A percentile compares a stretch with the other conserved stretches of the same genome.
Evolutionary conservation across 2,888 invertebrate genomes (phyloP).

Genomic region (Cryptocephalus moraei): DNA sequence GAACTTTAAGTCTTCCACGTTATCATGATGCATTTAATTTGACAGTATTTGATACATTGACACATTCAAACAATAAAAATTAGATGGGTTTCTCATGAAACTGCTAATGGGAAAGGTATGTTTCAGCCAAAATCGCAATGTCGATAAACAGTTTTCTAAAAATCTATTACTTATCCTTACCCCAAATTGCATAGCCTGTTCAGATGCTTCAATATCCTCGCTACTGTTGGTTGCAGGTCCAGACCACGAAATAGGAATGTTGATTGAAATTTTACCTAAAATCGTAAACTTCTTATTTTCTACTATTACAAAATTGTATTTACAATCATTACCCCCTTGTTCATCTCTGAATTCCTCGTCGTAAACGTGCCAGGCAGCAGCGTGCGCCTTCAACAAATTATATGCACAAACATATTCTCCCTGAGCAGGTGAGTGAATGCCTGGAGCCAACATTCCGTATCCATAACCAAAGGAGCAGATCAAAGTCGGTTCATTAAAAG

Average conservation of each 20-base stretch:
- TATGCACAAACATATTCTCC: background rate
- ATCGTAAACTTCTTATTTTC: background rate
- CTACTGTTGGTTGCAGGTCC: background rate
- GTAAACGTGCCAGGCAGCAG: background rate
- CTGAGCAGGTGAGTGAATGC: background rate
- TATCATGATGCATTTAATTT: too few species aligned
- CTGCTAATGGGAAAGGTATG: too few species aligned
- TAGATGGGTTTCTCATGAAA: too few species aligned
- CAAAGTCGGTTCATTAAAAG: conserved; percentile 7
- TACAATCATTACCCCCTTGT: background rate
- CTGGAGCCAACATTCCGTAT: background rate
- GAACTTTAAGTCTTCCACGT: too few species aligned
- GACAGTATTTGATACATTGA: too few species aligned
- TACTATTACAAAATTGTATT: too few species aligned
- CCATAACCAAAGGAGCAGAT: conserved; percentile 1
- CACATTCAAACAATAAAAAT: too few species aligned
- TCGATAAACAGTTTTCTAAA: too few species aligned
- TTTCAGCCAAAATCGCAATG: too few species aligned
- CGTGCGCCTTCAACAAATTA: background rate
- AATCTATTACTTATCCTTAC: background rate
- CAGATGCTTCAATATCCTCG: background rate
- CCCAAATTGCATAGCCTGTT: background rate
- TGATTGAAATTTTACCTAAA: background rate
- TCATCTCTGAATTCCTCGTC: background rate
- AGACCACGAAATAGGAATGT: background rate